Percentiles rank a stretch among this genome's conserved stretches.
phyloP scores from a whole-genome alignment of 2,797 vertebrate species.

The Betta splendens region DNA sequence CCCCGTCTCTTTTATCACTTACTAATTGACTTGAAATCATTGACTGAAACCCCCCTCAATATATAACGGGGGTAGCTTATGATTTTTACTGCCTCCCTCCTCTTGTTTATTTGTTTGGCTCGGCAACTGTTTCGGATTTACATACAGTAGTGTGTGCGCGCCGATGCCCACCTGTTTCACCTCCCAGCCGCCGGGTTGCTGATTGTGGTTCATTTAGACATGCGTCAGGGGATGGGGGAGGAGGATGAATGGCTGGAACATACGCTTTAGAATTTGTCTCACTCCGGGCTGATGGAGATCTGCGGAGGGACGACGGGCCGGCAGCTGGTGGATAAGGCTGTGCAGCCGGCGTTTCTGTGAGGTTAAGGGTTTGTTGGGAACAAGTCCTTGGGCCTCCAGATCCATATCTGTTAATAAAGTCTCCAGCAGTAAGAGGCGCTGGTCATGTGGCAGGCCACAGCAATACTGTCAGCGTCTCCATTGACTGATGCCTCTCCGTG shows the following conservation, averaged over 20 bases:
- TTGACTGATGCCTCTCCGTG: conserved; percentile 56
- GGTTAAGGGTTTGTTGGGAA: conserved; percentile 64
- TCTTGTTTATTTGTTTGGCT: conserved; percentile 34
- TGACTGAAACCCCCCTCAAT: conserved; percentile 44
- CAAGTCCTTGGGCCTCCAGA: conserved; percentile 63
- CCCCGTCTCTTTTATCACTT: conserved; percentile 45
- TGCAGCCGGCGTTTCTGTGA: conserved; percentile 29
- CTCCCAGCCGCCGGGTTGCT: conserved; percentile 34
- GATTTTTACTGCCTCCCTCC: conserved; percentile 1
- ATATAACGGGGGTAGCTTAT: conserved; percentile 23
- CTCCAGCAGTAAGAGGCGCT: conserved; percentile 45
- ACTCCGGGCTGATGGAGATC: conserved; percentile 55
- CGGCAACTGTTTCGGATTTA: conserved; percentile 62
- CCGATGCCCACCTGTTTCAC: conserved; percentile 35
- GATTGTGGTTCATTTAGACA: conserved; percentile 49
- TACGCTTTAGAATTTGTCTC: conserved; percentile 35
- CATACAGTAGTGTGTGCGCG: conserved; percentile 44
- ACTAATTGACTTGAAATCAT: conserved; percentile 71
- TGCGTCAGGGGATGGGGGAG: conserved; percentile 30
- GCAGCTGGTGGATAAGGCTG: conserved; percentile 39
- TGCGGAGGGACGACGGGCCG: conserved; percentile 46
- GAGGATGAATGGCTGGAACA: conserved; percentile 47
- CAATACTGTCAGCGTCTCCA: conserved; percentile 45
- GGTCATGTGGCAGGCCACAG: conserved; percentile 44
- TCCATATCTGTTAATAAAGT: conserved; percentile 77